A percentile compares a stretch with the other conserved stretches of the same genome.
Conservation (phyloP, 2,888 invertebrate genomes). For the Liodrosophila aerea region DNA sequence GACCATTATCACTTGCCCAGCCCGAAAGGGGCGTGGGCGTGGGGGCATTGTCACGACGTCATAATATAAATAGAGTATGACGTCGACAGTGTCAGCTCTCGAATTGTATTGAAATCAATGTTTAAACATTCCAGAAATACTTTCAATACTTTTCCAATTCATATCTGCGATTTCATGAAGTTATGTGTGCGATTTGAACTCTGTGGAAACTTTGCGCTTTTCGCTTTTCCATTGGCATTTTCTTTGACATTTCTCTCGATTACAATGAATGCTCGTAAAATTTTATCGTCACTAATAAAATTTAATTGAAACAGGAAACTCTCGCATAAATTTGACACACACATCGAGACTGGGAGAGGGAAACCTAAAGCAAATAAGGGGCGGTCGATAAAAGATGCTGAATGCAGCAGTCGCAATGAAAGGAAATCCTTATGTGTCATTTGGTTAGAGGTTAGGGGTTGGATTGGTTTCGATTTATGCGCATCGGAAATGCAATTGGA, state of each 20-base stretch:
- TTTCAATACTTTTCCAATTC: background rate
- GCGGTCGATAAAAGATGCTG: too few species aligned
- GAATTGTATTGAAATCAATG: background rate
- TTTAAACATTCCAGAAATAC: background rate
- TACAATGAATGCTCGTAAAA: slow-evolving; percentile 70
- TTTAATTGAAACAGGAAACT: slow-evolving; percentile 78
- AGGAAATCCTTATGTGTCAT: slow-evolving; percentile 29
- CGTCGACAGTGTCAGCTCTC: slow-evolving; percentile 17
- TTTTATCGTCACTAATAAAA: slow-evolving; percentile 72
- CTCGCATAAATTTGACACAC: slow-evolving; percentile 67
- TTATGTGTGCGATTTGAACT: slow-evolving; percentile 37
- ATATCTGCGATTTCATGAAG: background rate
- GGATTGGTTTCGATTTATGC: slow-evolving; percentile 48
- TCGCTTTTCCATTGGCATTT: slow-evolving; percentile 57
- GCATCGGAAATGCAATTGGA: slow-evolving; percentile 73
- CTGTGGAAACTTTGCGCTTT: slow-evolving; percentile 31
- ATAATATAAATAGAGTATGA: slow-evolving; percentile 59
- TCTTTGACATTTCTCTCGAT: slow-evolving; percentile 59
- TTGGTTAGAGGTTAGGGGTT: slow-evolving; percentile 17
- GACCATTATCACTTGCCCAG: slow-evolving; percentile 35
- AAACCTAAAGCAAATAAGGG: slow-evolving; percentile 14
- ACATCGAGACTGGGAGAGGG: slow-evolving; percentile 40
- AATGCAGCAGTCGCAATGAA: slow-evolving; percentile 26
- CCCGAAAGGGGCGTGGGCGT: slow-evolving; percentile 16
- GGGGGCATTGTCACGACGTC: slow-evolving; percentile 56